A percentile compares a stretch with the other conserved stretches of the same genome.
phyloP scores from a whole-genome alignment of 2,113 vertebrate species.

The Urocolius indicus region DNA sequence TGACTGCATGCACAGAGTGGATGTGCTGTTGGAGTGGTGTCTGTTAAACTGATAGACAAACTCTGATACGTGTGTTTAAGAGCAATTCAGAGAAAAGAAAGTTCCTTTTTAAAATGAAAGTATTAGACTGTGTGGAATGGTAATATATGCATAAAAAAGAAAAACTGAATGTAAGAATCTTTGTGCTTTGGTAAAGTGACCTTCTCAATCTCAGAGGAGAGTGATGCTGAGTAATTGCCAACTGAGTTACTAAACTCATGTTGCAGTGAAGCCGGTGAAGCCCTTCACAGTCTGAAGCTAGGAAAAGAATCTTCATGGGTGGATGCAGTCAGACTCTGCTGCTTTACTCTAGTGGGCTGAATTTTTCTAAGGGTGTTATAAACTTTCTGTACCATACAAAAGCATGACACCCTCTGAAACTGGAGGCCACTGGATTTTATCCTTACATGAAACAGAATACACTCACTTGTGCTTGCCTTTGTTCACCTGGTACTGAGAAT shows the following conservation, averaged over 20 bases:
- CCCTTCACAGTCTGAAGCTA: neutral
- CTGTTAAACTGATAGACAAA: neutral
- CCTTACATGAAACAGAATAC: fast-evolving
- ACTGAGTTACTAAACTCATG: neutral
- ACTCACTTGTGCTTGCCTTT: fast-evolving
- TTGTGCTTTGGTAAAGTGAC: neutral
- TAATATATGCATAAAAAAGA: neutral
- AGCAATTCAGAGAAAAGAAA: neutral
- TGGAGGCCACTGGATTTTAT: neutral
- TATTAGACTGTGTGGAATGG: neutral
- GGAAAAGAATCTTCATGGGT: neutral
- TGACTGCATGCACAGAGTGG: neutral
- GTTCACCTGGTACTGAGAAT: neutral
- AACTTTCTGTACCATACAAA: neutral
- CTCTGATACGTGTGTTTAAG: neutral
- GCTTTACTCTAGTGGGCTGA: neutral
- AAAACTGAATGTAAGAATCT: neutral
- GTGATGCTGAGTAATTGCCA: neutral
- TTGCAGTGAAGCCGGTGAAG: neutral
- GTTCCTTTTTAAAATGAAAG: fast-evolving
- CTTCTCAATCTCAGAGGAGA: neutral
- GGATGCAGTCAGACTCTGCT: neutral
- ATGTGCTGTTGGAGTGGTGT: fast-evolving
- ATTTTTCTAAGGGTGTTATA: neutral
- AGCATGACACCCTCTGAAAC: neutral